Base-by-base conservation (phyloP, 2,797 vertebrate species). In the Iguana delicatissima region DNA sequence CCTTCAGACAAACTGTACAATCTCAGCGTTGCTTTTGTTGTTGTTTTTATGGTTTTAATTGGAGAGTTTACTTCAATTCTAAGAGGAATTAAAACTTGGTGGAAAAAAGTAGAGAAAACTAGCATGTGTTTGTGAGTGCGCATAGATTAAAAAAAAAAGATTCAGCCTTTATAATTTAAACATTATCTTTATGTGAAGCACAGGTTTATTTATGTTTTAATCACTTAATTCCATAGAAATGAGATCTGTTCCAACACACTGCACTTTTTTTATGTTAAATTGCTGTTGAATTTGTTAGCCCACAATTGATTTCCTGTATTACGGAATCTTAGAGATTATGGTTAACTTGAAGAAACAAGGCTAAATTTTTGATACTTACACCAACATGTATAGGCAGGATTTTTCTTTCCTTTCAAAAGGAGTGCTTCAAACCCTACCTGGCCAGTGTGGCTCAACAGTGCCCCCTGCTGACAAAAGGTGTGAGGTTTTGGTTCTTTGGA, bases 381-480 rank as follows among this genome's bases (percentile, higher is more conserved):
- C 72, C 38, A 13, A 55, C 74, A 87, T 79, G 81, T 26, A 83
- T 38, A 96, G 95, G 95, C 96, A 89, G 76, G 95, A 84, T 89
- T 95, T 96, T 95, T 84, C 91, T 95, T 96, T 95, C 94, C 35
- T 67, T 91, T 84, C 13, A 85, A 92, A 72, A 6, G 35, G 8
- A 64, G 2, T 64, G 9, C 22, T 67, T n/a, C 90, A 24, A 24
- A 35, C 26, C 1, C 12, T 32, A 89, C n/a, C 46, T 32, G 62
- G 38, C 80, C 95, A 94, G 86, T 88, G 96, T 96, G 96, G 98
- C 98, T 97, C 98, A 99, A 99, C 98, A 98, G 96, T 98, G 98
- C 98, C 99, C 98, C 98, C 99, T 98, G 96, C 97, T 98, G 99
- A 95, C 88, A 0, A 0, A 62, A 55, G 18, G n/a, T 22, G 6